A percentile compares a stretch with the other conserved stretches of the same genome.
Conservation (phyloP, 1,140 invertebrate genomes). For the Trichogramma pretiosum region DNA sequence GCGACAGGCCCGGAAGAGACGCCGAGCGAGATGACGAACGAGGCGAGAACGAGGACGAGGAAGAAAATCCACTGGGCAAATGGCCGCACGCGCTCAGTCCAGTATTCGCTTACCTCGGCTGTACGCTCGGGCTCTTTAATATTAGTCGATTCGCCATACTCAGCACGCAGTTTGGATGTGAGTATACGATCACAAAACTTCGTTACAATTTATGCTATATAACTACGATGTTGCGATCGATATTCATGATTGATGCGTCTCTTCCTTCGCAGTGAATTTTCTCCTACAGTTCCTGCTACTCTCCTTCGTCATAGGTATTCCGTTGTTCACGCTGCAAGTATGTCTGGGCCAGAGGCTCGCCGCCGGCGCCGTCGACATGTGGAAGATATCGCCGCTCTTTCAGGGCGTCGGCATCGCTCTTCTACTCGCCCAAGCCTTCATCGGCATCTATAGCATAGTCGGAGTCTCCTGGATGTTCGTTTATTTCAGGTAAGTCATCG, state of each 20-base stretch:
- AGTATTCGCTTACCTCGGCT: constrained; percentile 70
- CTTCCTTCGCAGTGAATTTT: constrained; percentile 81
- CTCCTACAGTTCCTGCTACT: constrained; percentile 81
- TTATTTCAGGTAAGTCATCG: constrained; percentile 52
- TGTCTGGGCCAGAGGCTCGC: constrained; percentile 76
- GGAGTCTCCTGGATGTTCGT: constrained; percentile 84
- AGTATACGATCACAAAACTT: constrained; percentile 26
- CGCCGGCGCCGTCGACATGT: constrained; percentile 83
- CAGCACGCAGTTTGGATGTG: constrained; percentile 78
- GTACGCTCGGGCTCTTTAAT: constrained; percentile 79
- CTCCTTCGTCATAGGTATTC: constrained; percentile 75
- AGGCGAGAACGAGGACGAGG: constrained; percentile 36
- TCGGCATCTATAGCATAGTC: constrained; percentile 79
- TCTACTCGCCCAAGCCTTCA: constrained; percentile 66
- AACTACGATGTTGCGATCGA: too few species aligned
- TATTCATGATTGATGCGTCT: too few species aligned
- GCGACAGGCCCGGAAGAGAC: constrained; percentile 28
- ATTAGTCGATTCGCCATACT: constrained; percentile 81
- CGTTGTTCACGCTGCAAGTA: constrained; percentile 74
- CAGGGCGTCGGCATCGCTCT: constrained; percentile 79
- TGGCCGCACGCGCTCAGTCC: constrained; percentile 78
- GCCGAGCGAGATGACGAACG: constrained; percentile 25
- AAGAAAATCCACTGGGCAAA: constrained; percentile 44
- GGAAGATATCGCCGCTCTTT: constrained; percentile 85
- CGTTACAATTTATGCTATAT: too few species aligned